Percentiles rank a stretch among this genome's conserved stretches.
Conservation (phyloP, 2,113 vertebrate species). For the Oceanodroma tethys region DNA sequence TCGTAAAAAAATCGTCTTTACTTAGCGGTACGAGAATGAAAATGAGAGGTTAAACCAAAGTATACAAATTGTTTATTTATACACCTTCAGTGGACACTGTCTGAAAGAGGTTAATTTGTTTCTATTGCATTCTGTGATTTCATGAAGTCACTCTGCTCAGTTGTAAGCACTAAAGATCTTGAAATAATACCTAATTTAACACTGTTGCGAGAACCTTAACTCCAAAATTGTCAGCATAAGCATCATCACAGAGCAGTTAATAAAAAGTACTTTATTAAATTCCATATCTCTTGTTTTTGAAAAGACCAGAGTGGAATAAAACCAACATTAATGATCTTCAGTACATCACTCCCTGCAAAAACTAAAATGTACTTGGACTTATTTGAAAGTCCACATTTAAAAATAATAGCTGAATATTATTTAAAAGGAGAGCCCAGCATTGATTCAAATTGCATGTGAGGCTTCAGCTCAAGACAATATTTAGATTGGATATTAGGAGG, state of each 20-base stretch:
- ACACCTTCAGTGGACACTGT: neutral
- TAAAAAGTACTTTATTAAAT: neutral
- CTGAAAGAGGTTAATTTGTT: neutral
- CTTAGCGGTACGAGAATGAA: neutral
- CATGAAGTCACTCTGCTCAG: neutral
- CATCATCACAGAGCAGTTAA: neutral
- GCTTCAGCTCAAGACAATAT: neutral
- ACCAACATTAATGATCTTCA: neutral
- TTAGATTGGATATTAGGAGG: too few relatives aligned
- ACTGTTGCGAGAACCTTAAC: neutral
- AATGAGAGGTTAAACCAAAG: neutral
- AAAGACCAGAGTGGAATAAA: neutral
- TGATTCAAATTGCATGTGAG: neutral
- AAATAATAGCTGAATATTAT: neutral
- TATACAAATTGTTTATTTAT: neutral
- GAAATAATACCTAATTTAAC: neutral
- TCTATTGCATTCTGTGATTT: neutral
- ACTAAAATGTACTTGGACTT: neutral
- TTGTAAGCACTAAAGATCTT: neutral
- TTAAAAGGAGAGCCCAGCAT: neutral
- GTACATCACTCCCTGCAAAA: neutral
- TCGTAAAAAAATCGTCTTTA: neutral
- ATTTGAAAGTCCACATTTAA: neutral
- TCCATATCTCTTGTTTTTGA: neutral
- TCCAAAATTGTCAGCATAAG: neutral